A percentile compares a stretch with the other conserved stretches of the same genome.
These are phyloP conservation scores for Philantomba maxwellii DNA, from an alignment of 2,113 vertebrate species.

Conservation along the genomic window DNA sequence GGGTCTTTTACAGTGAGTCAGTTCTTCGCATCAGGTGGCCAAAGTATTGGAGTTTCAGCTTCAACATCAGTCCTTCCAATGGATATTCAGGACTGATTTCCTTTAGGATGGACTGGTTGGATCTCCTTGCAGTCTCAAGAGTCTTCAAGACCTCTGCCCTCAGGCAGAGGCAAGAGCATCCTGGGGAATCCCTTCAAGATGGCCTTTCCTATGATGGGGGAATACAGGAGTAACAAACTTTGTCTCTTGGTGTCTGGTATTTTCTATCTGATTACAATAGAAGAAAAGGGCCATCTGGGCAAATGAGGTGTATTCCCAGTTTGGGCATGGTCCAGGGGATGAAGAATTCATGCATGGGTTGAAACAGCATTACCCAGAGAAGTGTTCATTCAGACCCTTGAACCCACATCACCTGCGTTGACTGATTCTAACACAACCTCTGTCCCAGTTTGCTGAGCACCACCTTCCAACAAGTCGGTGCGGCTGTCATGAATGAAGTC, in stretches of 20 bases:
- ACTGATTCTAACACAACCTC: background rate
- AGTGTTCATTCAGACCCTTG: rapidly evolving
- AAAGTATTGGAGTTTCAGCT: background rate
- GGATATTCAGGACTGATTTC: background rate
- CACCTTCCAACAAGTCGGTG: background rate
- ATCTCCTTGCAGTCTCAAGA: background rate
- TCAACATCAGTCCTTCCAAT: background rate
- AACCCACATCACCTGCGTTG: rapidly evolving
- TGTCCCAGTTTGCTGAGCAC: too few species aligned
- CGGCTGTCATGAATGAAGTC: background rate
- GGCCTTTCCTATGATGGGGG: background rate
- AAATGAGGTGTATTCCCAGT: background rate
- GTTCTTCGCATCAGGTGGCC: background rate
- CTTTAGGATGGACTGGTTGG: background rate
- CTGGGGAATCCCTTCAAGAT: background rate
- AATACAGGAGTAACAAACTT: background rate
- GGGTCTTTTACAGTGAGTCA: background rate
- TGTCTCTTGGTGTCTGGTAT: background rate
- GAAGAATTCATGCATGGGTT: background rate
- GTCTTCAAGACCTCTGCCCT: background rate
- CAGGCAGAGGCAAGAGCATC: background rate
- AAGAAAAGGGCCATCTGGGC: background rate
- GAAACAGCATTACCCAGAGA: background rate
- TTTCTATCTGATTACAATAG: background rate
- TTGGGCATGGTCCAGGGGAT: background rate